Evolutionary conservation across 1,140 invertebrate species (phyloP).

Genomic region (Augochlora pura): DNA sequence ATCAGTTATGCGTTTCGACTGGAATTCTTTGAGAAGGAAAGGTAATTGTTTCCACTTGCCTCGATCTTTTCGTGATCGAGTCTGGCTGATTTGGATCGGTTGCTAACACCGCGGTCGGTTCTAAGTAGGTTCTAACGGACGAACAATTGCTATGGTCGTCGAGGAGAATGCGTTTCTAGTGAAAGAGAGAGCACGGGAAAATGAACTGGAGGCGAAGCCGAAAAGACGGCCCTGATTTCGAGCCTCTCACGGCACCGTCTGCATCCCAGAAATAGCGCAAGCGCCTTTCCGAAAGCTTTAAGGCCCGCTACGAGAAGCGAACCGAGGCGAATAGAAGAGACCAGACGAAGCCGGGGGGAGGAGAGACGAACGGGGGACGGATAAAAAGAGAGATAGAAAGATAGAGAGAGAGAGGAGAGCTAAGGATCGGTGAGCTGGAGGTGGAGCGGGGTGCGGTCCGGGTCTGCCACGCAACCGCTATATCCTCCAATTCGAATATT

Average conservation of each 20-base stretch:
- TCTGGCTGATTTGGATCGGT: too few species aligned
- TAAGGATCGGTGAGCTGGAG: conserved; percentile 62
- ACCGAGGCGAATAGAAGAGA: conserved; percentile 2
- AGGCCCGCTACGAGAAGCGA: conserved; percentile 32
- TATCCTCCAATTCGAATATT: conserved; percentile 76
- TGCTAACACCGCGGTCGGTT: too few species aligned
- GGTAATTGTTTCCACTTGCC: too few species aligned
- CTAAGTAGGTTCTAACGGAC: too few species aligned
- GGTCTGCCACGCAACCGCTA: conserved; percentile 75
- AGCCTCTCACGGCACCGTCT: conserved; percentile 27
- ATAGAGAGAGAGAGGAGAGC: not conserved
- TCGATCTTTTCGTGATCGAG: too few species aligned
- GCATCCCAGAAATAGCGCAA: conserved; percentile 65
- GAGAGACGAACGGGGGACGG: not conserved
- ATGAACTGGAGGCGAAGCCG: conserved; percentile 19
- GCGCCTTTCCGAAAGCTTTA: conserved; percentile 60
- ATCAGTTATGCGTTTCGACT: too few species aligned
- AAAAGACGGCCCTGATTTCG: conserved; percentile 33
- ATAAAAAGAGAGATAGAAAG: not conserved
- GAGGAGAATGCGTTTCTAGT: not conserved
- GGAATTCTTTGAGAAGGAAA: too few species aligned
- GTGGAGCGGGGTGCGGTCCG: conserved; percentile 52
- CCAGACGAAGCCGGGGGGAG: not conserved
- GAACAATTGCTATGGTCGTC: too few species aligned
- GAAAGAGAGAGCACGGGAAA: conserved; percentile 1